Evolutionary conservation across 2,888 invertebrate genomes (phyloP).

Genomic region (Sinhomidia bicolor): DNA sequence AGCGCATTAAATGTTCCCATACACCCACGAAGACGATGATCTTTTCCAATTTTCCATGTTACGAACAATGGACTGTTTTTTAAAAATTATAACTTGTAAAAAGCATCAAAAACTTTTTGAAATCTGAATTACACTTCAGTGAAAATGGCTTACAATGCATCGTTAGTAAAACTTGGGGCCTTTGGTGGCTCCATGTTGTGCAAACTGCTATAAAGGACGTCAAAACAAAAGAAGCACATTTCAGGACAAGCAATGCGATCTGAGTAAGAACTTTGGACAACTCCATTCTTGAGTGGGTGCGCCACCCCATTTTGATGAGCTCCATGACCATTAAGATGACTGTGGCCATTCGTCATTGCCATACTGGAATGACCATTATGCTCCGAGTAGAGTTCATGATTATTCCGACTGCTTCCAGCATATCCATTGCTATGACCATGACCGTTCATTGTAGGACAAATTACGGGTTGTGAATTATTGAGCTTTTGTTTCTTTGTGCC

Average conservation of each 20-base stretch:
- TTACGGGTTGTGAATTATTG: slow-evolving; percentile 84
- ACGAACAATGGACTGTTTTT: slow-evolving; percentile 95
- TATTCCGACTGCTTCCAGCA: slow-evolving; percentile 55
- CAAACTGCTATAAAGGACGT: slow-evolving; percentile 97
- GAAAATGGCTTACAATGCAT: slow-evolving; percentile 90
- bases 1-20: slow-evolving; percentile 99
- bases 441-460: slow-evolving; percentile 81
- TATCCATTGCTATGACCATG: slow-evolving; percentile 79
- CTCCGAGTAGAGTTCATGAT: slow-evolving; percentile 80
- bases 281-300: slow-evolving; percentile 67
- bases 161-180: slow-evolving; percentile 95
- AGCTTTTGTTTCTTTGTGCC: slow-evolving; percentile 96
- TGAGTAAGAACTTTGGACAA: slow-evolving; percentile 55
- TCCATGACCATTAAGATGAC: slow-evolving; percentile 76
- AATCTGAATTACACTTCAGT: not conserved
- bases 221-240: slow-evolving; percentile 99
- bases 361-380: slow-evolving; percentile 83
- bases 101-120: not conserved
- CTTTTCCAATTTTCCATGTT: slow-evolving; percentile 99
- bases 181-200: slow-evolving; percentile 96
- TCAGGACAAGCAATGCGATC: slow-evolving; percentile 90
- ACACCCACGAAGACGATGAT: slow-evolving; percentile 97
- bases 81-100: slow-evolving; percentile 56
- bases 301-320: slow-evolving; percentile 63
- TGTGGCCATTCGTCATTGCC: slow-evolving; percentile 80